phyloP scores from a whole-genome alignment of 1,140 invertebrate species.

The Battus philenor region DNA sequence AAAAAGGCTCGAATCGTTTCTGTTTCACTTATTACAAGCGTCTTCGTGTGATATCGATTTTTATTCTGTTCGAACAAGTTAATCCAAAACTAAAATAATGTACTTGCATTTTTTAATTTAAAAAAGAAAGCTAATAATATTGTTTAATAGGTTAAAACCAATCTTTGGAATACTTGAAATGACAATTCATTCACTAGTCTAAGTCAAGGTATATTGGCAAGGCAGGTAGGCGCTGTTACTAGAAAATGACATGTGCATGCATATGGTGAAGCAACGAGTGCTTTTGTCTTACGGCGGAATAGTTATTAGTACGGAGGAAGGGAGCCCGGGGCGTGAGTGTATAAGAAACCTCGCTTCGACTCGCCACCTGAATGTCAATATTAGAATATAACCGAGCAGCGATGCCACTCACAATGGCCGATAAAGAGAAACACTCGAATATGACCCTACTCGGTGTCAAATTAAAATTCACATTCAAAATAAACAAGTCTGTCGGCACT shows the following conservation, averaged over 20 bases:
- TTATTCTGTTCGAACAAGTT: no score
- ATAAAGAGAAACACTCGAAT: slow-evolving; percentile 66
- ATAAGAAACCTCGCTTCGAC: slow-evolving; percentile 50
- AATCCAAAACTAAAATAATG: no score
- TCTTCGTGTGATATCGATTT: slow-evolving; percentile 60
- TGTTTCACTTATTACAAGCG: slow-evolving; percentile 65
- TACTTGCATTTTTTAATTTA: no score
- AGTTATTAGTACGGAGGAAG: slow-evolving; percentile 46
- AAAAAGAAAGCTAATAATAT: no score
- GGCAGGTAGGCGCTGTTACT: slow-evolving; percentile 2
- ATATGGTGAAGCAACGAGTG: slow-evolving; percentile 23
- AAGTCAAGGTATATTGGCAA: slow-evolving; percentile 2
- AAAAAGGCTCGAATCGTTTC: slow-evolving; percentile 63
- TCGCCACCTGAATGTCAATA: slow-evolving; percentile 69
- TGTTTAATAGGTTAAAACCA: background rate
- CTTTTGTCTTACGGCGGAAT: slow-evolving; percentile 25
- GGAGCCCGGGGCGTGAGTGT: slow-evolving; percentile 41
- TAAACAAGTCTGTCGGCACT: slow-evolving; percentile 34
- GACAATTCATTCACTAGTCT: slow-evolving; percentile 6
- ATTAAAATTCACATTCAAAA: slow-evolving; percentile 69
- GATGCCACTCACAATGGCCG: slow-evolving; percentile 61
- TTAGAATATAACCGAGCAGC: slow-evolving; percentile 52
- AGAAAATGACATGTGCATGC: slow-evolving; percentile 17
- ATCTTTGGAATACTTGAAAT: background rate
- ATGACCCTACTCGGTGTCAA: slow-evolving; percentile 53